Evolutionary conservation across 2,113 vertebrate genomes (phyloP).

Genomic region (Callocephalon fimbriatum): DNA sequence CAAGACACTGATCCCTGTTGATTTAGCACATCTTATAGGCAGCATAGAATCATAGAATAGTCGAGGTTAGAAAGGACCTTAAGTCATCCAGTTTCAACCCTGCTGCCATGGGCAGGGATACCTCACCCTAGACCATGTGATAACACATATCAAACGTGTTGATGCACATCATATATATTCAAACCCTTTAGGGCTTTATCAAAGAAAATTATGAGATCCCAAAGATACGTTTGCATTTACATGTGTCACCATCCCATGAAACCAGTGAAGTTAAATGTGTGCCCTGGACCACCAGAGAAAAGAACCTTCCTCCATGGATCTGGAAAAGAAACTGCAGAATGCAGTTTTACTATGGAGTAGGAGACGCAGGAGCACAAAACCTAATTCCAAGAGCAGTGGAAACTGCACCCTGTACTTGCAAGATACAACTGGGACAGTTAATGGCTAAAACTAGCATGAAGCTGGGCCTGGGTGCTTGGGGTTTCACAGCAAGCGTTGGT

Average conservation of each 20-base stretch:
- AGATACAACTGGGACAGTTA: fast-evolving
- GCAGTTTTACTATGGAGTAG: fast-evolving
- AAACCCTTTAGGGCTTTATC: background rate
- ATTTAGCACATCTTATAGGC: background rate
- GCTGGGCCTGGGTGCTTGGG: background rate
- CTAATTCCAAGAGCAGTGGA: background rate
- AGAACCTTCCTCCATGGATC: background rate
- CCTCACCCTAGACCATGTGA: background rate
- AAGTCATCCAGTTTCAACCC: background rate
- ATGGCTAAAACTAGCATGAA: fast-evolving
- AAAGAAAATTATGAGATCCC: background rate
- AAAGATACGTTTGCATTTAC: background rate
- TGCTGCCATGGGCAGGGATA: background rate
- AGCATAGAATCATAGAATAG: background rate
- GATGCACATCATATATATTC: fast-evolving
- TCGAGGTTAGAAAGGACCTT: background rate
- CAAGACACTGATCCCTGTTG: background rate
- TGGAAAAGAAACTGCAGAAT: background rate
- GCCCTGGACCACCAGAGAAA: background rate
- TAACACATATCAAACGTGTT: fast-evolving
- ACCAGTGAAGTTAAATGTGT: background rate
- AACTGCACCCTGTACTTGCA: background rate
- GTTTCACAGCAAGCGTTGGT: fast-evolving
- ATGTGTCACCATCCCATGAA: fast-evolving
- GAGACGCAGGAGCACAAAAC: background rate